Evolutionary conservation across 92 coral and sea anemone genomes (phyloP).

Genomic region (Muricea muricata): DNA sequence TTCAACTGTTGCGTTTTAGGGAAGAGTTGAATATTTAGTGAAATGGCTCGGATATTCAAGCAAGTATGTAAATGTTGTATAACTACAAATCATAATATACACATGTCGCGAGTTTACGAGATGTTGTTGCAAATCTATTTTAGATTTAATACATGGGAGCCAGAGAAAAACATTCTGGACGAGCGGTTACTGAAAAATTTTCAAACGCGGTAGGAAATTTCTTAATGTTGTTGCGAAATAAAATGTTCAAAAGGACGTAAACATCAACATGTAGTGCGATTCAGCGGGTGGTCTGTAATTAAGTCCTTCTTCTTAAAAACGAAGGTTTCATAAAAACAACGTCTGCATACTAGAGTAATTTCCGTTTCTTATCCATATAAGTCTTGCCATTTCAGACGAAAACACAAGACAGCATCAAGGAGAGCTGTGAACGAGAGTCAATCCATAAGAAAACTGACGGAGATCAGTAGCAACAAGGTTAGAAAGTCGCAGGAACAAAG

Average conservation of each 20-base stretch:
- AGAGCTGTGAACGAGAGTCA: background rate
- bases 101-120: too few species aligned
- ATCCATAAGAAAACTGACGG: background rate
- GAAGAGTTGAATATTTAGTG: constrained; percentile 28
- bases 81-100: background rate
- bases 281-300: constrained; percentile 13
- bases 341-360: background rate
- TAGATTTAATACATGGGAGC: constrained; percentile 44
- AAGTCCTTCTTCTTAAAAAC: background rate
- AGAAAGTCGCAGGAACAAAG: background rate
- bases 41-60: constrained; percentile 48
- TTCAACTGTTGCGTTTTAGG: background rate
- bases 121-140: background rate
- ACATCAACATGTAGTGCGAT: background rate
- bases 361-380: background rate
- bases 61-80: constrained; percentile 19
- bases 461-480: background rate
- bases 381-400: constrained; percentile 11
- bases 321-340: constrained; percentile 1
- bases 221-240: constrained; percentile 8
- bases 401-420: background rate
- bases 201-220: background rate
- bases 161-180: constrained; percentile 32
- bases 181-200: constrained; percentile 29
- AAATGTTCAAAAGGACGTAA: constrained; percentile 4